Percentiles rank a stretch among this genome's conserved stretches.
phyloP scores from a whole-genome alignment of 1,140 invertebrate species.

The Tetramorium alpestre region DNA sequence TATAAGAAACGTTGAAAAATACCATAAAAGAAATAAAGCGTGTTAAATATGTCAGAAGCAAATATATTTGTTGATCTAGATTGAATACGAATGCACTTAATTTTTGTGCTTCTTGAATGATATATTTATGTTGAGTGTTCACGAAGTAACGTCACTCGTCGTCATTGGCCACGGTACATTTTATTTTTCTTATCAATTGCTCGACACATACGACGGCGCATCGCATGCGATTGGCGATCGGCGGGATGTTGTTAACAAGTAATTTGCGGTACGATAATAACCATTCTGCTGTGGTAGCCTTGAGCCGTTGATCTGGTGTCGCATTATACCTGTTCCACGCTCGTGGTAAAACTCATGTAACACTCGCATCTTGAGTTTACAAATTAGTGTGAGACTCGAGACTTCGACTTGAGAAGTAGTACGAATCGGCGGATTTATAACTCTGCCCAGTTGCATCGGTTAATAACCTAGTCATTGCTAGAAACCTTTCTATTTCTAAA shows the following conservation, averaged over 20 bases:
- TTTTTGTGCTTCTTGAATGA: not conserved
- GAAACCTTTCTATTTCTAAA: not conserved
- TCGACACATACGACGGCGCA: slow-evolving; percentile 22
- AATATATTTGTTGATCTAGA: not conserved
- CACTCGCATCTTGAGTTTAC: slow-evolving; percentile 1
- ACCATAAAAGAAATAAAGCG: not conserved
- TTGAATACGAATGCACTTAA: not conserved
- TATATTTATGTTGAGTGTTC: not conserved
- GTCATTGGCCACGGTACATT: not conserved
- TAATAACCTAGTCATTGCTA: not conserved
- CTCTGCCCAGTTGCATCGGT: not conserved
- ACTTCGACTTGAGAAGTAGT: not conserved
- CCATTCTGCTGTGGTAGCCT: slow-evolving; percentile 44
- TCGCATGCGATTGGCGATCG: slow-evolving; percentile 23
- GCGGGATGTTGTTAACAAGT: slow-evolving; percentile 46
- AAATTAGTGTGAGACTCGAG: not conserved
- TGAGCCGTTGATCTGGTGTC: slow-evolving; percentile 43
- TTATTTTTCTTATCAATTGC: slow-evolving; percentile 31
- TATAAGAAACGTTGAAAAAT: not conserved
- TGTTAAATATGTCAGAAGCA: not conserved
- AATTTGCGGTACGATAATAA: slow-evolving; percentile 58
- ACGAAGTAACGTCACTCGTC: not conserved
- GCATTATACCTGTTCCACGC: slow-evolving; percentile 27
- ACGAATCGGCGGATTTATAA: not conserved
- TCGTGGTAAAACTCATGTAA: slow-evolving; percentile 40